Conservation (phyloP, 2,888 invertebrate species). For the Conops quadrifasciatus region DNA sequence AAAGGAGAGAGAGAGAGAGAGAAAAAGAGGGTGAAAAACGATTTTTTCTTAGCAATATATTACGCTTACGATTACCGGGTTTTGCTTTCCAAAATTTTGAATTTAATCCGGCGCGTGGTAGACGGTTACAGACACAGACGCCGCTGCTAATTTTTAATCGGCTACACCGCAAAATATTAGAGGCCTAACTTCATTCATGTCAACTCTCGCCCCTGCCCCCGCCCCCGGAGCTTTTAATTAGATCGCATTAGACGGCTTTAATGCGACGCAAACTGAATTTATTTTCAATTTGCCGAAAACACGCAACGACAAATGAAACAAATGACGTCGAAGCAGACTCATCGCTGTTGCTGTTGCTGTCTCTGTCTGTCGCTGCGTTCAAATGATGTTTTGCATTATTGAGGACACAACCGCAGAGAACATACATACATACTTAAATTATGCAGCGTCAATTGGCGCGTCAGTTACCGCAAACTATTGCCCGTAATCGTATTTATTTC, state of each 20-base stretch:
- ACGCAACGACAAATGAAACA: slow-evolving; percentile 1
- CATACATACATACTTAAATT: slow-evolving; percentile 32
- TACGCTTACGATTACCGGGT: no score
- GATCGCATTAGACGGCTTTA: neutral
- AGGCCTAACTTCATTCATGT: neutral
- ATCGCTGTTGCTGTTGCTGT: neutral
- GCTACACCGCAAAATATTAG: neutral
- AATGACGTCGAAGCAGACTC: neutral
- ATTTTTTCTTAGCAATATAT: no score
- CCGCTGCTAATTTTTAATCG: slow-evolving; percentile 1
- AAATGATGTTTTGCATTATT: slow-evolving; percentile 30
- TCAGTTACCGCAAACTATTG: neutral
- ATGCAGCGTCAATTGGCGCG: slow-evolving; percentile 23
- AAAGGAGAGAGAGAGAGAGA: no score
- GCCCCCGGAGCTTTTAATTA: neutral
- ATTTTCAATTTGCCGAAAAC: slow-evolving; percentile 14
- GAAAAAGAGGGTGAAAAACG: neutral
- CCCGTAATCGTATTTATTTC: no score
- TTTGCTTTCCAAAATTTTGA: no score
- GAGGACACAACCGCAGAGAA: slow-evolving; percentile 29
- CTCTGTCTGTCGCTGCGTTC: neutral
- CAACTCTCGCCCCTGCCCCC: no score
- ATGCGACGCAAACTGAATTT: neutral
- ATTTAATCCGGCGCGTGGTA: no score
- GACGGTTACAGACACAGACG: neutral